phyloP scores from a whole-genome alignment of 1,140 invertebrate genomes.

The Acromyrmex charruanus region DNA sequence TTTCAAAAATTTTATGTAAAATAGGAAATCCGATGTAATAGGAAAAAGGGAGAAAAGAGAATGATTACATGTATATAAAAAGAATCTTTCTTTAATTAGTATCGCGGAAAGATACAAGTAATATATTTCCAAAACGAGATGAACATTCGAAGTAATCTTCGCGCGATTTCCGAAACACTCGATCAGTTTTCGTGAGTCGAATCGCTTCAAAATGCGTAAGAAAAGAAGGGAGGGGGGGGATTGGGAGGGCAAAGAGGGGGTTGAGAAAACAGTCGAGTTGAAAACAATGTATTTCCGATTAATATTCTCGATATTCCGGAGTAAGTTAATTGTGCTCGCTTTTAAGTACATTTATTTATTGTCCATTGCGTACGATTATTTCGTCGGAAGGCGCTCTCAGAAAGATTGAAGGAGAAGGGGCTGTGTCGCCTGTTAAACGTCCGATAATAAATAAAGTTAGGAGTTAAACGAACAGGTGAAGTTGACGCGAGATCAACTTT shows the following conservation, averaged over 20 bases:
- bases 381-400: constrained; percentile 30
- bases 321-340: constrained; percentile 54
- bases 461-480: not conserved
- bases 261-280: constrained; percentile 9
- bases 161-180: not conserved
- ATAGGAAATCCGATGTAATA: not conserved
- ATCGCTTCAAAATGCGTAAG: constrained; percentile 6
- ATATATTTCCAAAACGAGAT: not conserved
- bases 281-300: not conserved
- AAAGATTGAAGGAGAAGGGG: not conserved
- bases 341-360: constrained; percentile 72
- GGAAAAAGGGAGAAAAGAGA: not conserved
- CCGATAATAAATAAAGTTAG: not conserved
- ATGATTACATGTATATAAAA: not conserved
- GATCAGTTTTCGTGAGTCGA: not conserved
- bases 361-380: constrained; percentile 67
- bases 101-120: not conserved
- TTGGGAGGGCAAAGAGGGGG: not conserved
- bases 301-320: constrained; percentile 36
- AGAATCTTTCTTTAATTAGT: not conserved
- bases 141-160: not conserved
- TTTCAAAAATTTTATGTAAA: constrained; percentile 11
- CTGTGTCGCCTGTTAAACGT: not conserved
- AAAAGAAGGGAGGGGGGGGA: not conserved
- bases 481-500: constrained; percentile 11